Conservation (phyloP, 2,888 invertebrate genomes). For the Sphinx pinastri region DNA sequence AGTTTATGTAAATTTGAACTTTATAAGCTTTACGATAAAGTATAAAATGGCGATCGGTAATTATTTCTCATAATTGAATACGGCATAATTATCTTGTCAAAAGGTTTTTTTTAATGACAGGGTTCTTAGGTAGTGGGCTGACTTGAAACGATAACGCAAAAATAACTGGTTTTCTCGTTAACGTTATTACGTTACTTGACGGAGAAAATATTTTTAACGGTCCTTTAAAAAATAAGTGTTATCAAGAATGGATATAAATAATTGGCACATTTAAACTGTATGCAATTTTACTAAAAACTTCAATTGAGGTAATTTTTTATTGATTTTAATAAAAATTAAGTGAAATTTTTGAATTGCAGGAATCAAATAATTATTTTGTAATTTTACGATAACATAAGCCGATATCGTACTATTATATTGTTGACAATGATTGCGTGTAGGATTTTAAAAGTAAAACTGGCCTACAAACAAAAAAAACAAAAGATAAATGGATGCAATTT, state of each 20-base stretch:
- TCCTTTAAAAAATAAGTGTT: constrained; percentile 20
- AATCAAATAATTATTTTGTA: constrained; percentile 5
- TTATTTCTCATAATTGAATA: constrained; percentile 15
- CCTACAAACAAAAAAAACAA: too few species aligned
- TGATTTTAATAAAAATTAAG: background rate
- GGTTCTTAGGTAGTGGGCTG: constrained; percentile 5
- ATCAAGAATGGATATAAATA: constrained; percentile 23
- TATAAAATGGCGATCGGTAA: constrained; percentile 29
- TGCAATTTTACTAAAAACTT: constrained; percentile 12
- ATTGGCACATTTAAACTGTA: constrained; percentile 17
- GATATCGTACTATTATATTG: too few species aligned
- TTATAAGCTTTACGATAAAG: constrained; percentile 26
- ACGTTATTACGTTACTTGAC: constrained; percentile 17
- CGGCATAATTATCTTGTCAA: constrained; percentile 28
- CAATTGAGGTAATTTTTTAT: constrained; percentile 14
- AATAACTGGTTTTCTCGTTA: constrained; percentile 23
- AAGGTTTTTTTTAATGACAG: constrained; percentile 21
- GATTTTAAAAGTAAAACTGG: too few species aligned
- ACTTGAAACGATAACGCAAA: constrained; percentile 20
- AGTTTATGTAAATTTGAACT: constrained; percentile 18
- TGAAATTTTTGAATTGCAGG: constrained; percentile 1
- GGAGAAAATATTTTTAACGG: background rate
- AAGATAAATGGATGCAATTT: too few species aligned
- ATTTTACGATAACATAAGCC: background rate
- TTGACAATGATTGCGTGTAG: too few species aligned